These are phyloP conservation scores for Spea hammondii DNA, from an alignment of 2,797 vertebrate genomes.

Conservation along the genomic window DNA sequence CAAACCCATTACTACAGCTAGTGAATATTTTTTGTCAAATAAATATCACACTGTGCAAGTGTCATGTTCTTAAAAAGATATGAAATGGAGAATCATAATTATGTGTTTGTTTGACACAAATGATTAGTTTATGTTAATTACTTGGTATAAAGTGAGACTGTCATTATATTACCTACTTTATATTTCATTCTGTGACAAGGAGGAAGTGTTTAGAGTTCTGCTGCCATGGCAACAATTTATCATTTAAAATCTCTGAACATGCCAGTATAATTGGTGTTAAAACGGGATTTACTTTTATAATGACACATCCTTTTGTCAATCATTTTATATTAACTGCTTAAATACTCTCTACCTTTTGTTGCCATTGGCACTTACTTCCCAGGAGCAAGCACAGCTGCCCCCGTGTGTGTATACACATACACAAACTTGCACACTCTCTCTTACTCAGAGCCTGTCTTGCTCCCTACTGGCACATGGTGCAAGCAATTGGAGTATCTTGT, in stretches of 20 bases:
- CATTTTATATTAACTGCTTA: not conserved
- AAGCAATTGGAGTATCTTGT: too few species aligned
- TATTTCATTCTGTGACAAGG: not conserved
- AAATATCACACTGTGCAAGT: not conserved
- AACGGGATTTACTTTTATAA: conserved; percentile 4
- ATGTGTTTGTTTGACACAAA: not conserved
- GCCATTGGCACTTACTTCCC: too few species aligned
- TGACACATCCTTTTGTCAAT: not conserved
- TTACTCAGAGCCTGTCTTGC: too few species aligned
- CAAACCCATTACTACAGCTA: too few species aligned
- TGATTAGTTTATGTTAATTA: conserved; percentile 2
- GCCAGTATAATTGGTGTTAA: not conserved
- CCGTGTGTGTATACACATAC: too few species aligned
- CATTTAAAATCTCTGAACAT: conserved; percentile 3
- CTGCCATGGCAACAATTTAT: conserved; percentile 23
- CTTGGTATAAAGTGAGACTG: not conserved
- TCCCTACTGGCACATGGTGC: too few species aligned
- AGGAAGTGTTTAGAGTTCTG: not conserved
- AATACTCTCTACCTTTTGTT: too few species aligned
- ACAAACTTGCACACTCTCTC: too few species aligned
- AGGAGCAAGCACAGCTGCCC: too few species aligned
- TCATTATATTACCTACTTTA: not conserved
- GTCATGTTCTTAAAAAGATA: not conserved
- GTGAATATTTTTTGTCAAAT: not conserved
- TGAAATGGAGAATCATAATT: not conserved